Conservation (phyloP, 2,113 vertebrate species). For the Trogon surrucura region DNA sequence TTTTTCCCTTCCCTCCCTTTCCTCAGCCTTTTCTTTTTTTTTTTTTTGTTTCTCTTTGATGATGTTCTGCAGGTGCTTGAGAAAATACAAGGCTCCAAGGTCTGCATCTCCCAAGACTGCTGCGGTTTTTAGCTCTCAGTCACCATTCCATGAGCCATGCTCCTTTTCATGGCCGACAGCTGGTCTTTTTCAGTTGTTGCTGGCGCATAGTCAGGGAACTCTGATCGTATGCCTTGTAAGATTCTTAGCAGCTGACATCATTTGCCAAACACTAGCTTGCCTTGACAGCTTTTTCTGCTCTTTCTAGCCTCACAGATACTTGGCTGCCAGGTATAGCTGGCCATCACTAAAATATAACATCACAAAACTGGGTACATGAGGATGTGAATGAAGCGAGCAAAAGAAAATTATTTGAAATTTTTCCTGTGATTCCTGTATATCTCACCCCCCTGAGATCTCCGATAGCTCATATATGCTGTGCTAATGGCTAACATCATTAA, state of each 20-base stretch:
- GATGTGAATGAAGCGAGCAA: not conserved
- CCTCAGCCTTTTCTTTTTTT: not conserved
- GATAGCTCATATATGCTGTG: not conserved
- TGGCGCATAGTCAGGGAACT: slow-evolving; percentile 46
- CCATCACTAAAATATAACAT: not conserved
- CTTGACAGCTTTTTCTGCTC: slow-evolving; percentile 15
- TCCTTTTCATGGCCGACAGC: slow-evolving; percentile 56
- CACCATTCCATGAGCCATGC: slow-evolving; percentile 37
- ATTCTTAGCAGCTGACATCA: slow-evolving; percentile 56
- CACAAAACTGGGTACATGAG: not conserved
- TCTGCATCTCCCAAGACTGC: not conserved
- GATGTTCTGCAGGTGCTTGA: slow-evolving; percentile 47
- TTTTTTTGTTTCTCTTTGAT: slow-evolving; percentile 44
- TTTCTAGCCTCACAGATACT: not conserved
- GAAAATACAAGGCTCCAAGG: slow-evolving; percentile 17
- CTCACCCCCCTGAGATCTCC: not conserved
- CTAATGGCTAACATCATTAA: not conserved
- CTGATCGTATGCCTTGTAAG: slow-evolving; percentile 47
- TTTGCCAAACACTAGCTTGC: slow-evolving; percentile 49
- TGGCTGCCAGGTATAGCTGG: not conserved
- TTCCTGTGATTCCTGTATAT: not conserved
- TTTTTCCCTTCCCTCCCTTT: not conserved
- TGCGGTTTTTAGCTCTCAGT: slow-evolving; percentile 46
- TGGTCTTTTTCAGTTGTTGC: slow-evolving; percentile 58
- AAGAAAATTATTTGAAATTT: not conserved